Evolutionary conservation across 2,113 vertebrate genomes (phyloP).

Genomic region (Chaenogobius annularis): DNA sequence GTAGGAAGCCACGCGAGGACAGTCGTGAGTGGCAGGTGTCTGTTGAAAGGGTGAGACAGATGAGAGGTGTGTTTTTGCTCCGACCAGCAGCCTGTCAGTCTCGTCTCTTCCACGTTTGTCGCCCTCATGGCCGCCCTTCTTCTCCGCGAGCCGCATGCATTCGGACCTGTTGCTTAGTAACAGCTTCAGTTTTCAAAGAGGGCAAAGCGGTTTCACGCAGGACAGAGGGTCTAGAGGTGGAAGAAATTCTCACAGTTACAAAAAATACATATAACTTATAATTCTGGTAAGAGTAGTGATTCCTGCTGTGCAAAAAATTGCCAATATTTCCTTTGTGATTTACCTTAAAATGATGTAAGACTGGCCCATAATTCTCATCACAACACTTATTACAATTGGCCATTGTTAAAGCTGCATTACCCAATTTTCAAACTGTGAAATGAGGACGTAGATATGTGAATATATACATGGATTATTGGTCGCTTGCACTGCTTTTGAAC

Average conservation of each 20-base stretch:
- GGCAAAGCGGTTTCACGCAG: conserved; percentile 27
- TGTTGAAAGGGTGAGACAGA: conserved; percentile 42
- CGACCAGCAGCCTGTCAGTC: conserved; percentile 49
- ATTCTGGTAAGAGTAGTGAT: neutral
- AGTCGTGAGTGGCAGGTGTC: conserved; percentile 18
- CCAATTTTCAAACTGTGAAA: no score
- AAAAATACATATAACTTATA: neutral
- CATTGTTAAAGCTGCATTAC: no score
- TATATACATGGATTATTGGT: no score
- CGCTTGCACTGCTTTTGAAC: no score
- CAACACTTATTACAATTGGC: no score
- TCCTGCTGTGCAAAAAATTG: neutral
- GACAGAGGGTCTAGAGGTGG: neutral
- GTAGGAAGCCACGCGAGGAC: conserved; percentile 12
- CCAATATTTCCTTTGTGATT: no score
- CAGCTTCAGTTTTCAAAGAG: conserved; percentile 55
- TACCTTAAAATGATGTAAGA: no score
- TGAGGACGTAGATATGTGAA: no score
- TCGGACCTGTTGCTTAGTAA: conserved; percentile 71
- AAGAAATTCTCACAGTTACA: neutral
- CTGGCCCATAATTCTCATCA: no score
- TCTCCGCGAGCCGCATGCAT: conserved; percentile 30
- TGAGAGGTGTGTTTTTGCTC: conserved; percentile 30
- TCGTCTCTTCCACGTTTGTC: conserved; percentile 52
- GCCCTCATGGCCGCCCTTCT: conserved; percentile 43